phyloP scores from a whole-genome alignment of 2,797 vertebrate genomes.

The Anguilla obscura region DNA sequence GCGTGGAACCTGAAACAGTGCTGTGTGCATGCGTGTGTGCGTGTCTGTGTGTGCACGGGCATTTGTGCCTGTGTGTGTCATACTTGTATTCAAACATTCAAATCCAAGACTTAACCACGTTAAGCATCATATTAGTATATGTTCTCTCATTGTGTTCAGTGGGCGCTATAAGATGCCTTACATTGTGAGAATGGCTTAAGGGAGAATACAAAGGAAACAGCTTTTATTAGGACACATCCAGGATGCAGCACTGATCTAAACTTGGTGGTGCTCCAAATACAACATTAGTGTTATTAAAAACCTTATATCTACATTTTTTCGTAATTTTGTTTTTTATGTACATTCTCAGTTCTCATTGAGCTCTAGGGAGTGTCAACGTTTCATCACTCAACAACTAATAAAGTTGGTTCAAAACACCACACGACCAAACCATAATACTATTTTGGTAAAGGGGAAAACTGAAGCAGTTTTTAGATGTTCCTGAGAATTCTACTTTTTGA shows the following conservation, averaged over 20 bases:
- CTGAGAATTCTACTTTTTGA: no score
- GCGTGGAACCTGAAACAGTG: neutral
- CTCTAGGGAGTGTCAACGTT: no score
- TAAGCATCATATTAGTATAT: neutral
- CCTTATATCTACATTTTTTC: no score
- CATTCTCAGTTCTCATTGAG: no score
- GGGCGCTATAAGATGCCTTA: neutral
- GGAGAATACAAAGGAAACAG: neutral
- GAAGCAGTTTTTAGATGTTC: no score
- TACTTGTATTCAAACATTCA: neutral
- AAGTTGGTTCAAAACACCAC: no score
- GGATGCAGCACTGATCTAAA: neutral
- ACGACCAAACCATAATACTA: no score
- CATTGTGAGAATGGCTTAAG: neutral
- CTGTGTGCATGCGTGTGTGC: neutral
- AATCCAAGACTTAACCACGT: neutral
- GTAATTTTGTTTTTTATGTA: no score
- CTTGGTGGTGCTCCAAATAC: neutral
- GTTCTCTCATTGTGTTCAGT: neutral
- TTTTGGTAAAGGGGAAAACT: no score
- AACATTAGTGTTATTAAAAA: neutral
- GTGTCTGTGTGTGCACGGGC: neutral
- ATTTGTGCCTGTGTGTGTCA: neutral
- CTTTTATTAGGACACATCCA: neutral
- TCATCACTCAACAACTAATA: no score